Base-by-base conservation (phyloP, 2,888 invertebrate genomes). In the Dendrolimus houi region DNA sequence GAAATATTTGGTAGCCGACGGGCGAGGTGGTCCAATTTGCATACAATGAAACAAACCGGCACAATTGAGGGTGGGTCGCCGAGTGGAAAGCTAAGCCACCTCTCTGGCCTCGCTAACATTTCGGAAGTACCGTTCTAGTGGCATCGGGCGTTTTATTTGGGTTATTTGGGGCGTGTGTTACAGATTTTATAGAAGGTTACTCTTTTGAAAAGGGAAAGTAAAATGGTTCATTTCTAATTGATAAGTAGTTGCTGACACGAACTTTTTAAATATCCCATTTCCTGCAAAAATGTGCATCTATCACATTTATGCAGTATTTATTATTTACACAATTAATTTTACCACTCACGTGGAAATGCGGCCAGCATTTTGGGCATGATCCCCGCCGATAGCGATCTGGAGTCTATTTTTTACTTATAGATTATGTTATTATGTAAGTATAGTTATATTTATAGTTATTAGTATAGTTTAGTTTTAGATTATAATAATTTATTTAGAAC, bases 1-100 rank as follows among this genome's bases (percentile, higher is more conserved):
- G 79, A 85, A 82, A 84, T 83, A 70, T 82, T 85, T 81, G 84
- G 86, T 85, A 86, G 86, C 83, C 65, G 71, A 67, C 75, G 72
- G 78, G 76, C 72, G 76, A 72, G 77, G 74, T 72, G 65, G 62
- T 63, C 60, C 76, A 70, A 87, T 87, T 87, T 81, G 82, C 87
- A 87, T 87, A 87, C 87, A 87, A 87, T 87, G 85, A 78, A 74
- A 75, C 71, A 75, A 70, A 70, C 66, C 65, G 65, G 67, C 68
- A 76, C 79, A 78, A 78, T 75, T 71, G 79, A 81, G 83, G 85
- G 85, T 77, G 80, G 81, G 81, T 69, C 72, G 57, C 68, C 71
- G 67, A 66, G 66, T 73, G 68, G 77, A 77, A 77, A 78, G 75
- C 70, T 69, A 63, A 70, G 63, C 67, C 72, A 72, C 74, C 80